These are phyloP conservation scores for Drosophila micromelanica DNA, from an alignment of 1,140 invertebrate genomes.

Conservation along the genomic window DNA sequence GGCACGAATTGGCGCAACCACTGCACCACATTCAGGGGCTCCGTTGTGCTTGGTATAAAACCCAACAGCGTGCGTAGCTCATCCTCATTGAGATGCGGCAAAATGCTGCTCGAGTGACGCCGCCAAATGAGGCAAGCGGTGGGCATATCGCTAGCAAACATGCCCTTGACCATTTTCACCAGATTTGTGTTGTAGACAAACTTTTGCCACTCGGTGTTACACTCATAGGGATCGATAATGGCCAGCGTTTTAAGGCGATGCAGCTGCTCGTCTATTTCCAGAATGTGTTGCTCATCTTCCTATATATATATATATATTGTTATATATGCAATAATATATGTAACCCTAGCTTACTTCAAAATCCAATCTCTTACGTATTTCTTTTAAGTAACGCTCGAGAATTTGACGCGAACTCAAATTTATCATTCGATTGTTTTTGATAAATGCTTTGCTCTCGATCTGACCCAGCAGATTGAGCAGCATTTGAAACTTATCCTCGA, in stretches of 20 bases:
- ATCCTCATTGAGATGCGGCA: conserved; percentile 63
- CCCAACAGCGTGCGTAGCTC: conserved; percentile 65
- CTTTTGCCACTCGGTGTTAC: conserved; percentile 79
- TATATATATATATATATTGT: conserved; percentile 16
- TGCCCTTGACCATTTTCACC: conserved; percentile 55
- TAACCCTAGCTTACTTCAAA: conserved; percentile 53
- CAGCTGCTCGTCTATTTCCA: conserved; percentile 79
- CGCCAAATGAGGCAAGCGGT: conserved; percentile 80
- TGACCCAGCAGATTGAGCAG: conserved; percentile 55
- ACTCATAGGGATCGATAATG: conserved; percentile 82
- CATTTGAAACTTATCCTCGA: conserved; percentile 51
- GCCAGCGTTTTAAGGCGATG: conserved; percentile 75
- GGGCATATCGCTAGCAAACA: conserved; percentile 74
- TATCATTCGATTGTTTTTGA: conserved; percentile 71
- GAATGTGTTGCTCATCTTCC: conserved; percentile 64
- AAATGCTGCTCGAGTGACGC: conserved; percentile 69
- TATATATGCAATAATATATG: not conserved
- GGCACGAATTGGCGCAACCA: conserved; percentile 80
- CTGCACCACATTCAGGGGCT: conserved; percentile 76
- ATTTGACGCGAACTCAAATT: conserved; percentile 71
- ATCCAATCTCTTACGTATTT: conserved; percentile 62
- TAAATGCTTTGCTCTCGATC: conserved; percentile 71
- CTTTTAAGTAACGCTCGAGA: conserved; percentile 64
- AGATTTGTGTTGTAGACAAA: conserved; percentile 80
- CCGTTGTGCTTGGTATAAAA: conserved; percentile 66